Evolutionary conservation across 2,888 invertebrate genomes (phyloP), one percentile per base, ranked within the genome.

Genomic region (Vesta saturnalis): DNA sequence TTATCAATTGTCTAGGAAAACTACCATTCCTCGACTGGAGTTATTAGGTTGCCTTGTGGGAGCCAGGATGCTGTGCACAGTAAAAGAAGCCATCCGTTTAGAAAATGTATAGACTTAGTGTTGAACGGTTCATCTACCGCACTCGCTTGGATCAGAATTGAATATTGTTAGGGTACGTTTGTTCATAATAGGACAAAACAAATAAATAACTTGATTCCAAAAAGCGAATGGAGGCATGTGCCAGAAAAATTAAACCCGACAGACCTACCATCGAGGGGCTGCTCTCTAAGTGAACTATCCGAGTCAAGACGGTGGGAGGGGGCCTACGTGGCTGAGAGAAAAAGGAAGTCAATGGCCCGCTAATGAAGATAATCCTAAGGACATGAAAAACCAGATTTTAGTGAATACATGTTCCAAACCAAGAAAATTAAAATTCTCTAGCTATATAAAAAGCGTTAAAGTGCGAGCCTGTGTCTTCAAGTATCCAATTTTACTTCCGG

Each of bases 101-200:
- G n/a, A n/a, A n/a, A 23, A 49, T 30, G 30, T 6, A 30, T 30
- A 6, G 10, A 30, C 30, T 6, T 3, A 6, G 14, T 60, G 12
- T 67, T 79, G 77, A 10, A 30, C 4, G 30, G 30, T 30, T 30
- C 30, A 0, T 66, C 73, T 1, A 77, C 74, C 0, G 30, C 30
- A 30, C 30, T 30, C 10, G 30, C 30, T 10, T 30, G 30, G 30
- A 30, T 30, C 30, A 30, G 30, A 30, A 30, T 5, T 6, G 10
- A 30, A 10, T 6, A 30, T 10, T 30, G 6, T 30, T 30, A 10
- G 30, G 30, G 30, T 30, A 30, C 30, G 5, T 30, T 30, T 30
- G 30, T 30, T 6, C 30, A 30, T 10, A 30, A 30, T 10, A 30
- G 30, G 10, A 30, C 10, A 6, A 30, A 30, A 30, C 6, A 30